Percentiles rank a stretch among this genome's conserved stretches.
These are phyloP conservation scores for Columba livia DNA, from an alignment of 2,113 vertebrate species.

Conservation along the genomic window DNA sequence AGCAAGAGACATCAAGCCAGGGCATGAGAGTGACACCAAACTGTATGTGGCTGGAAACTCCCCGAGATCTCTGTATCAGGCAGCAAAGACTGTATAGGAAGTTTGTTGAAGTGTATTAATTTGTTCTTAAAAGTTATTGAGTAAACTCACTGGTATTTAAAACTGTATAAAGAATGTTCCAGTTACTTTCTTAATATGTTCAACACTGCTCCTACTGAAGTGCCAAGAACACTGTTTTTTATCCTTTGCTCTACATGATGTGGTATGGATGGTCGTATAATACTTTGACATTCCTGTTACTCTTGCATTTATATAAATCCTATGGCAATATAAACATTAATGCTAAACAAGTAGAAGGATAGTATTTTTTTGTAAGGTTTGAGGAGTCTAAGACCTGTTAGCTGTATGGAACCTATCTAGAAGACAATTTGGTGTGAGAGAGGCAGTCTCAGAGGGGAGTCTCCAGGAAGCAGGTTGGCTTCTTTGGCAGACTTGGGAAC, in stretches of 20 bases:
- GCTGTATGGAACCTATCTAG: not conserved
- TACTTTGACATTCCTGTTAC: not conserved
- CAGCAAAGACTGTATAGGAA: not conserved
- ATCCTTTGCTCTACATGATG: not conserved
- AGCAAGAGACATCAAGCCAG: not conserved
- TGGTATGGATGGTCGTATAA: not conserved
- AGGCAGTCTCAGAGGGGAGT: not conserved
- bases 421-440: not conserved
- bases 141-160: not conserved
- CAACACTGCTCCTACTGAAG: not conserved
- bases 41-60: accelerated
- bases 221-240: accelerated
- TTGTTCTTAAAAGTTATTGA: not conserved
- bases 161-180: not conserved
- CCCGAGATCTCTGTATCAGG: not conserved
- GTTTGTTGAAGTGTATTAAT: not conserved
- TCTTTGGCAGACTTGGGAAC: not conserved
- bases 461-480: not conserved
- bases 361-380: not conserved
- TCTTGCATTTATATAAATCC: not conserved
- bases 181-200: not conserved
- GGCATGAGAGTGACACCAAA: not conserved
- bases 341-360: accelerated
- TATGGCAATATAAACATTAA: not conserved
- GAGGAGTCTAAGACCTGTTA: not conserved